These are phyloP conservation scores for Odontomachus brunneus DNA, from an alignment of 1,140 invertebrate species.

Conservation along the genomic window DNA sequence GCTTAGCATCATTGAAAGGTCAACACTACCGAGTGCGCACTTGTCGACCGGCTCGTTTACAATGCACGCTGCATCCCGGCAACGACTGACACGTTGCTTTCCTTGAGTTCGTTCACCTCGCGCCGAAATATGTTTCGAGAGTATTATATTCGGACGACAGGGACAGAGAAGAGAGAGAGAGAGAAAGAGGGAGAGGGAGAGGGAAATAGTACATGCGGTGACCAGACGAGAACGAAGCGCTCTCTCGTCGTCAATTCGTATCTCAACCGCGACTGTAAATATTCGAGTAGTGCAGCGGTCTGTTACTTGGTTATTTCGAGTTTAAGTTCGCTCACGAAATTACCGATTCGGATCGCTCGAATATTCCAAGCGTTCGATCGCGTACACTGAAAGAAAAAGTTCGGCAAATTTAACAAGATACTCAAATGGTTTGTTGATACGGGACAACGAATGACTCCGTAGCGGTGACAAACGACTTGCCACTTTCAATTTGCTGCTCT, in stretches of 20 bases:
- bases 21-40: constrained; percentile 77
- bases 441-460: too few species aligned
- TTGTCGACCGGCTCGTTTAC: constrained; percentile 80
- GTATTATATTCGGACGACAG: constrained; percentile 42
- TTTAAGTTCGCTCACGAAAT: constrained; percentile 10
- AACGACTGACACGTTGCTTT: constrained; percentile 72
- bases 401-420: too few species aligned
- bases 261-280: neutral
- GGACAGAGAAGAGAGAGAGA: constrained; percentile 12
- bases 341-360: neutral
- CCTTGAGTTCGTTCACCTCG: constrained; percentile 81
- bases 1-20: constrained; percentile 78
- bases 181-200: neutral
- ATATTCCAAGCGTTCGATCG: constrained; percentile 7
- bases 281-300: neutral
- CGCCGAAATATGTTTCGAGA: constrained; percentile 77
- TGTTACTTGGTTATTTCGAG: neutral
- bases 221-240: neutral
- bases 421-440: too few species aligned
- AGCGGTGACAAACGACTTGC: too few species aligned
- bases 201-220: neutral
- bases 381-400: too few species aligned
- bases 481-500: too few species aligned
- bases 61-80: constrained; percentile 80
- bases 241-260: neutral